Percentiles rank a stretch among this genome's conserved stretches.
phyloP scores from a whole-genome alignment of 2,797 vertebrate species.

The Microchirus variegatus region DNA sequence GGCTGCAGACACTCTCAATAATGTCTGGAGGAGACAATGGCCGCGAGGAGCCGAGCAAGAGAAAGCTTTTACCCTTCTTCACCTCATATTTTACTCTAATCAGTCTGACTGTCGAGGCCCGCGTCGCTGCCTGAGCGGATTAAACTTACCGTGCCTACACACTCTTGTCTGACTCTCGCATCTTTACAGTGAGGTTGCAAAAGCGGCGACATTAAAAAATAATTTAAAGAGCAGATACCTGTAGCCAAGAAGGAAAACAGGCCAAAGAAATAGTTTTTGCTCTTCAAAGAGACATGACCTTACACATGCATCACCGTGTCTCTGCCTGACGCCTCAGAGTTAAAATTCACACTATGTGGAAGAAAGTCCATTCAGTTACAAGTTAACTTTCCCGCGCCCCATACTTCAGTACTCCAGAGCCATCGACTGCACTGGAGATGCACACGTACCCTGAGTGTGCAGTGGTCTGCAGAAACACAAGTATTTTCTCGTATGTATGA shows the following conservation, averaged over 20 bases:
- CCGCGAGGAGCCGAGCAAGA: constrained; percentile 45
- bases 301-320: background rate
- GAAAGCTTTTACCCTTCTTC: constrained; percentile 54
- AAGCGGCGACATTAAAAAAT: no score
- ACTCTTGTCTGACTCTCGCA: background rate
- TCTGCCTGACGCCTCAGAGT: constrained; percentile 18
- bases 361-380: constrained; percentile 12
- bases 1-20: constrained; percentile 36
- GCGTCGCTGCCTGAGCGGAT: constrained; percentile 12
- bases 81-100: constrained; percentile 73
- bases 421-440: constrained; percentile 31
- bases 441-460: constrained; percentile 5
- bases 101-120: constrained; percentile 62
- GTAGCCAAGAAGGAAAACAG: no score
- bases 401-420: constrained; percentile 21
- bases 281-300: no score
- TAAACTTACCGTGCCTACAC: background rate
- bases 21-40: constrained; percentile 64
- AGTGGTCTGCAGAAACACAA: constrained; percentile 40
- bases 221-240: no score
- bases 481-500: constrained; percentile 51
- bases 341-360: constrained; percentile 27
- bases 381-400: constrained; percentile 10
- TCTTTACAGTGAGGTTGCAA: no score
- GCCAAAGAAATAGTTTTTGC: no score